phyloP scores from a whole-genome alignment of 2,113 vertebrate species.

The Amphilophus citrinellus region DNA sequence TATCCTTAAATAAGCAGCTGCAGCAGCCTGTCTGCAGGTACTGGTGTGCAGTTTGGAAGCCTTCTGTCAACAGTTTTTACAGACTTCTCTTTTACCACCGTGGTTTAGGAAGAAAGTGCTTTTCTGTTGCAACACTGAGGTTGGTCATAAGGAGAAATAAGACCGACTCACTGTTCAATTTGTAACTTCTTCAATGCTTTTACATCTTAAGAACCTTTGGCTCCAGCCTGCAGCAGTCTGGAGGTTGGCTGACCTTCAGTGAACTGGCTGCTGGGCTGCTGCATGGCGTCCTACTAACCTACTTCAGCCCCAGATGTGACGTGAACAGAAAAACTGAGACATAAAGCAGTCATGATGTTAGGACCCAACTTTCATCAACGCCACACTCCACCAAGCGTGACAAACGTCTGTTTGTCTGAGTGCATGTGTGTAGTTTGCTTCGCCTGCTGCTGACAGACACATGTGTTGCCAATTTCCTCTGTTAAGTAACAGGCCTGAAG shows the following conservation, averaged over 20 bases:
- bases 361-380: conserved; percentile 5
- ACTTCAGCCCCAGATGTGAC: conserved; percentile 45
- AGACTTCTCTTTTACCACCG: too few relatives aligned
- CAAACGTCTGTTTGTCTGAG: conserved; percentile 21
- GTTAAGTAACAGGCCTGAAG: conserved; percentile 41
- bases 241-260: neutral
- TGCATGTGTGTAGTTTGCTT: neutral
- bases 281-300: conserved; percentile 48
- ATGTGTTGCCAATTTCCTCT: conserved; percentile 53
- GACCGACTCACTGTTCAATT: accelerated
- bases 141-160: neutral
- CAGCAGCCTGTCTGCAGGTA: neutral
- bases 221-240: neutral
- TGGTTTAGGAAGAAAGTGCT: neutral
- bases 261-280: neutral
- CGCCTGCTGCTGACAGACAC: conserved; percentile 30
- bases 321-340: conserved; percentile 13
- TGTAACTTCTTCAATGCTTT: neutral
- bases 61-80: too few relatives aligned
- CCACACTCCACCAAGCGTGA: neutral
- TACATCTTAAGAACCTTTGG: accelerated
- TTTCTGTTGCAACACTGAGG: neutral
- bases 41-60: too few relatives aligned
- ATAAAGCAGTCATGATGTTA: conserved; percentile 4
- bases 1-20: neutral